Percentiles rank a stretch among this genome's conserved stretches.
phyloP scores from a whole-genome alignment of 1,140 invertebrate species.

The Hyphantria cunea region DNA sequence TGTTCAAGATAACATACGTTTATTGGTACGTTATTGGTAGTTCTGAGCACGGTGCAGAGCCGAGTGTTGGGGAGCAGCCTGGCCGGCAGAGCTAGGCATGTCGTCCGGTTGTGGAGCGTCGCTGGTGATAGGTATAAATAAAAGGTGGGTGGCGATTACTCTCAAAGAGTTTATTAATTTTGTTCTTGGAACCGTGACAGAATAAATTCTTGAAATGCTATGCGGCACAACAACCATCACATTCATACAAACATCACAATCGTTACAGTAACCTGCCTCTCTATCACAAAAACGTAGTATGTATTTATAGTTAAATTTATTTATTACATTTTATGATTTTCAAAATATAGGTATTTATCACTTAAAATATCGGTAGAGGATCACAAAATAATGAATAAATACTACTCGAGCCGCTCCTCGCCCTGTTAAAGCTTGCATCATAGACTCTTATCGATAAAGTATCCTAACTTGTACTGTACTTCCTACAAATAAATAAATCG shows the following conservation, averaged over 20 bases:
- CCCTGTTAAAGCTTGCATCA: slow-evolving; percentile 35
- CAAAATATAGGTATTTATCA: slow-evolving; percentile 34
- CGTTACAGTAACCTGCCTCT: slow-evolving; percentile 8
- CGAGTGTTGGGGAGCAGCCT: too few species aligned
- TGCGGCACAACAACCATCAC: slow-evolving; percentile 21
- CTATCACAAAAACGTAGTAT: slow-evolving; percentile 21
- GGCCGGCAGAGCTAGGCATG: too few species aligned
- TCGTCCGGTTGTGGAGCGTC: too few species aligned
- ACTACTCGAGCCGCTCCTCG: slow-evolving; percentile 7
- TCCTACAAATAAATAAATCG: slow-evolving; percentile 36
- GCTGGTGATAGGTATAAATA: neutral
- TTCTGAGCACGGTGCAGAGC: too few species aligned
- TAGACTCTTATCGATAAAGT: slow-evolving; percentile 34
- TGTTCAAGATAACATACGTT: too few species aligned
- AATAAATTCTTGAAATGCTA: slow-evolving; percentile 26
- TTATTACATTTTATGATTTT: slow-evolving; percentile 25
- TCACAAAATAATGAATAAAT: slow-evolving; percentile 36
- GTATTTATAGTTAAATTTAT: slow-evolving; percentile 6
- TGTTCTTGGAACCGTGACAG: slow-evolving; percentile 38
- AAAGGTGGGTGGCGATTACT: slow-evolving; percentile 16
- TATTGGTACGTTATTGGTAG: too few species aligned
- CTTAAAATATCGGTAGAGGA: slow-evolving; percentile 33
- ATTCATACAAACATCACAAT: slow-evolving; percentile 24
- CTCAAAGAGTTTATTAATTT: slow-evolving; percentile 38
- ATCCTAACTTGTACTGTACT: slow-evolving; percentile 40